phyloP scores from a whole-genome alignment of 1,140 invertebrate species.

The Caerostris extrusa region DNA sequence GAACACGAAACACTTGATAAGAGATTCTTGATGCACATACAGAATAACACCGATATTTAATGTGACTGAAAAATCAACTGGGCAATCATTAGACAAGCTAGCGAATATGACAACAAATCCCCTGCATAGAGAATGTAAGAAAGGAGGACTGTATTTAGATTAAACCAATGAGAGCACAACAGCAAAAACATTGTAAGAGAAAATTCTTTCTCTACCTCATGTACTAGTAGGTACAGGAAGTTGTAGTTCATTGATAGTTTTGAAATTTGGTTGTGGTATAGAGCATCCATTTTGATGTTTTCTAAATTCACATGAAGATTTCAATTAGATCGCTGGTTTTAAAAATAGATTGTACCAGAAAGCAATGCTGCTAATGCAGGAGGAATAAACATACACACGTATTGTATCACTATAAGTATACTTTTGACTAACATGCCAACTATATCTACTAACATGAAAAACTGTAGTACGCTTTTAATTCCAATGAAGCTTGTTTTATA shows the following conservation, averaged over 20 bases:
- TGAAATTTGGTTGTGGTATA: neutral
- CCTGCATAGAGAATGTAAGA: neutral
- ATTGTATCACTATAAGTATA: neutral
- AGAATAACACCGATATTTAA: neutral
- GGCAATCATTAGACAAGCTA: neutral
- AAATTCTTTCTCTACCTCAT: neutral
- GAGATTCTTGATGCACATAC: neutral
- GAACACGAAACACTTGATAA: neutral
- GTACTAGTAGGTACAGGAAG: neutral
- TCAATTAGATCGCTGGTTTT: neutral
- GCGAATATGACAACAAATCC: neutral
- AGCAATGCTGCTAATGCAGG: neutral
- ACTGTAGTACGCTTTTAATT: neutral
- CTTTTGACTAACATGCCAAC: neutral
- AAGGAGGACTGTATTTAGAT: neutral
- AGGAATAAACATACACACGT: neutral
- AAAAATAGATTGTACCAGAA: neutral
- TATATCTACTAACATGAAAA: neutral
- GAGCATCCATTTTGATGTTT: neutral
- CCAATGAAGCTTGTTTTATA: neutral
- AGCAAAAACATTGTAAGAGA: neutral
- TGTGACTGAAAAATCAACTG: neutral
- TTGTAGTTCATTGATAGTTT: neutral
- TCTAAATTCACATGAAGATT: neutral
- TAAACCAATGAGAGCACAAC: neutral